A percentile compares a stretch with the other conserved stretches of the same genome.
Evolutionary conservation across 2,888 invertebrate species (phyloP).

Genomic region (Clostera curtula): DNA sequence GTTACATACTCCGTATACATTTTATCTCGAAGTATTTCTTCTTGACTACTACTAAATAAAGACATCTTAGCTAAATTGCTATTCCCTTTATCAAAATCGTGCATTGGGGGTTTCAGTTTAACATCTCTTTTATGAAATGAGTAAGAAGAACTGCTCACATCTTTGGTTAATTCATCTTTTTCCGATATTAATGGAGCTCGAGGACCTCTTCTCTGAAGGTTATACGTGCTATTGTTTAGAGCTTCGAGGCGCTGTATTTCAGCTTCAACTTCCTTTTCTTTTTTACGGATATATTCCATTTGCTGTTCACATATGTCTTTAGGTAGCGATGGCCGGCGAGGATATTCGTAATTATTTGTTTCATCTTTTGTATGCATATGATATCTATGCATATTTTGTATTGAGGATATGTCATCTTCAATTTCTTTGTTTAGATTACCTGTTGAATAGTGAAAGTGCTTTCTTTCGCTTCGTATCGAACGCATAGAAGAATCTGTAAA

Average conservation of each 20-base stretch:
- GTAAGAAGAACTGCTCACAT: too few species aligned
- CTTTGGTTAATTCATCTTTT: slow-evolving; percentile 34
- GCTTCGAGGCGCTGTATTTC: slow-evolving; percentile 78
- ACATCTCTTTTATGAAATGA: slow-evolving; percentile 65
- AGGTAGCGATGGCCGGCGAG: slow-evolving; percentile 76
- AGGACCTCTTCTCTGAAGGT: slow-evolving; percentile 35
- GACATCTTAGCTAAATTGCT: slow-evolving; percentile 40
- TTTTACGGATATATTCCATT: slow-evolving; percentile 78
- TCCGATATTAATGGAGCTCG: slow-evolving; percentile 58
- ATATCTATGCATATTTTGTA: slow-evolving; percentile 64
- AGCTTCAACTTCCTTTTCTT: slow-evolving; percentile 79
- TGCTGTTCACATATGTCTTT: slow-evolving; percentile 78
- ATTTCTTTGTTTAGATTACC: slow-evolving; percentile 65
- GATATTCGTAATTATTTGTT: slow-evolving; percentile 27
- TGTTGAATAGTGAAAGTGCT: slow-evolving; percentile 61
- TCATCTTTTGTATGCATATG: slow-evolving; percentile 41
- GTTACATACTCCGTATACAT: slow-evolving; percentile 90
- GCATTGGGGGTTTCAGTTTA: slow-evolving; percentile 30
- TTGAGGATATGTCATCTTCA: slow-evolving; percentile 60
- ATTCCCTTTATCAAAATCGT: slow-evolving; percentile 22
- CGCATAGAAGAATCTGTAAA: slow-evolving; percentile 52
- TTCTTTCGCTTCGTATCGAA: slow-evolving; percentile 52
- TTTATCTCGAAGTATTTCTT: slow-evolving; percentile 82
- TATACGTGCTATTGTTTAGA: slow-evolving; percentile 33
- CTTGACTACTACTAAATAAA: slow-evolving; percentile 77